Base-by-base conservation (phyloP, 2,888 invertebrate species). In the Orthonevra nobilis region DNA sequence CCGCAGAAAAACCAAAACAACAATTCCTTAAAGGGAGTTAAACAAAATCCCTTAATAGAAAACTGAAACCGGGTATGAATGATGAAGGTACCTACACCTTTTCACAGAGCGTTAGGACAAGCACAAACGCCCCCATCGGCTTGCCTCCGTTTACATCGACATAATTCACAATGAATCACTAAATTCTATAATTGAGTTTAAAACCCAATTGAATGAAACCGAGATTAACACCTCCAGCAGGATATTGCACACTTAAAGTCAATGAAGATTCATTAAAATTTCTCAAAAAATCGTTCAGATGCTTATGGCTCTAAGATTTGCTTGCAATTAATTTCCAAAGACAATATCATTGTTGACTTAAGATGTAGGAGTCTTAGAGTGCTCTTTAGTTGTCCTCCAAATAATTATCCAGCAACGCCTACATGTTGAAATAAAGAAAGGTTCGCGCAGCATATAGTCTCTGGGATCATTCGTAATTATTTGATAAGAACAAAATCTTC, bases 1-100 rank as follows among this genome's bases (percentile, higher is more conserved):
- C 77, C 70, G 26, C 60, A 70, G 52, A 64, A 63, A 66, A 72
- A 77, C 77, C 77, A 77, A 77, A 77, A 72, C 70, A 77, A 66
- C 70, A 40, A 58, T 72, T 60, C 58, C 50, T 44, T 19, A 77
- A 77, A 72, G 64, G 77, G 70, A 60, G 64, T 56, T 77, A 58
- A 58, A 52, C 26, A 15, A 72, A 70, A 66, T 70, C 64, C 70
- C 64, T 70, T 52, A 72, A 70, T 77, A 52, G 70, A 64, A 64
- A 38, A 63, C 70, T 36, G 28, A 54, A 20, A 50, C 20, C 42
- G 32, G 9, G 23, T 0, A 28, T 58, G 38, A 52, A 70, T 69
- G 50, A 20, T 26, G 15, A 28, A 23, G 10, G 10, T 4, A 10
- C 10, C 20, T 32, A 26, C 15, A 32, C 19, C 0, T 7, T n/a